Conservation (phyloP, 2,797 vertebrate species). For the Rhynchotus rufescens region DNA sequence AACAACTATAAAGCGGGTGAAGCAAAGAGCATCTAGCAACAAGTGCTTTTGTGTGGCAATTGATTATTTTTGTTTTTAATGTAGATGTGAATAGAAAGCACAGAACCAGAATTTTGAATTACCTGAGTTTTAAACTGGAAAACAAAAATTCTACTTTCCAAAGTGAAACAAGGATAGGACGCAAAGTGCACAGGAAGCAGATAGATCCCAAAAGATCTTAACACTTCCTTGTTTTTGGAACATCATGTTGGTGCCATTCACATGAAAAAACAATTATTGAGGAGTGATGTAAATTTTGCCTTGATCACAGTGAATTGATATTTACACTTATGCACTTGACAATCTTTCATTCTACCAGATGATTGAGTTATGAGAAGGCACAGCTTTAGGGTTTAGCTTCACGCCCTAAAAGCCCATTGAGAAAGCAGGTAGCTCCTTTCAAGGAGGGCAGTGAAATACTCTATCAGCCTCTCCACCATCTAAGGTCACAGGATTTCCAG, state of each 20-base stretch:
- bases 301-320: not conserved
- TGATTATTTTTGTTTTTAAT: not conserved
- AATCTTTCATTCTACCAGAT: constrained; percentile 15
- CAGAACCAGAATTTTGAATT: not conserved
- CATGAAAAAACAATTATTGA: constrained; percentile 14
- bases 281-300: constrained; percentile 31
- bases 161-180: not conserved
- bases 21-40: constrained; percentile 37
- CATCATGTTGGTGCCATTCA: not conserved
- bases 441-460: not conserved
- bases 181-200: not conserved
- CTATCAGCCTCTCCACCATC: not conserved
- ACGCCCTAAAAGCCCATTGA: not conserved
- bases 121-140: not conserved
- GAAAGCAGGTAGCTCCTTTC: not conserved
- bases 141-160: not conserved
- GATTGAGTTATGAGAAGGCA: not conserved
- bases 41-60: not conserved
- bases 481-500: not conserved
- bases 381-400: constrained; percentile 7
- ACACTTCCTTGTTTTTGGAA: not conserved
- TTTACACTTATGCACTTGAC: constrained; percentile 36
- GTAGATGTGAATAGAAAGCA: not conserved
- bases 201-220: not conserved
- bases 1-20: constrained; percentile 25